Conservation (phyloP, 2,888 invertebrate species). For the Protodeltote pygarga region DNA sequence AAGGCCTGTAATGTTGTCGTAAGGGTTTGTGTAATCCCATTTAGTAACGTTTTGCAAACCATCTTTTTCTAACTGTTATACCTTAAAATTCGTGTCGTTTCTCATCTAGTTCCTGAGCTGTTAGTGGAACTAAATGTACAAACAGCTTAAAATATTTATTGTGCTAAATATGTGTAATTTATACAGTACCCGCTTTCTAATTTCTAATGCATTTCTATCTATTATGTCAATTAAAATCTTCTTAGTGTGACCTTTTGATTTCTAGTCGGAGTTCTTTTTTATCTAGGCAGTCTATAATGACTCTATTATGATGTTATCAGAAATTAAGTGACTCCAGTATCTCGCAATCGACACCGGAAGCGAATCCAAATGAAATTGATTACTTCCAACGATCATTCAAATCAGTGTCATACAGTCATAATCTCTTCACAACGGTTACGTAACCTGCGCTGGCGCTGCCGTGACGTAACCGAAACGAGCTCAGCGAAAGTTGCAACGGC, state of each 20-base stretch:
- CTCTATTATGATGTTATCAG: conserved; percentile 13
- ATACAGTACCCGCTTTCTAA: conserved; percentile 31
- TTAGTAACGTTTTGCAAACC: conserved; percentile 65
- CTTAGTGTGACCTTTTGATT: conserved; percentile 15
- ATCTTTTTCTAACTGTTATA: conserved; percentile 44
- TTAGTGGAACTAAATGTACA: conserved; percentile 26
- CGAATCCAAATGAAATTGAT: conserved; percentile 69
- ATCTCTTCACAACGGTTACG: conserved; percentile 73
- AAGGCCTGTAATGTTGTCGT: conserved; percentile 59
- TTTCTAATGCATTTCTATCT: conserved; percentile 28
- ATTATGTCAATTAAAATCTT: conserved; percentile 12
- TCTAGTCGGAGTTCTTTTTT: background rate
- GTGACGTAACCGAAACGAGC: conserved; percentile 83
- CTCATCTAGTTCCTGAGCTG: conserved; percentile 24
- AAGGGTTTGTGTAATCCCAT: conserved; percentile 63
- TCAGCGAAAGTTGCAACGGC: conserved; percentile 83
- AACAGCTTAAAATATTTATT: conserved; percentile 19
- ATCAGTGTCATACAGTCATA: conserved; percentile 83
- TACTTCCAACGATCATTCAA: conserved; percentile 78
- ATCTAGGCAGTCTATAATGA: background rate
- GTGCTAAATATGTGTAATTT: conserved; percentile 10
- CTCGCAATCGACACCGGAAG: conserved; percentile 64
- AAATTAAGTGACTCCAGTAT: conserved; percentile 37
- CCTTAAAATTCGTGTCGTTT: conserved; percentile 26
- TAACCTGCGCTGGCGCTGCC: conserved; percentile 66